Base-by-base conservation (phyloP, 2,113 vertebrate species). In the Paedocypris sp. region DNA sequence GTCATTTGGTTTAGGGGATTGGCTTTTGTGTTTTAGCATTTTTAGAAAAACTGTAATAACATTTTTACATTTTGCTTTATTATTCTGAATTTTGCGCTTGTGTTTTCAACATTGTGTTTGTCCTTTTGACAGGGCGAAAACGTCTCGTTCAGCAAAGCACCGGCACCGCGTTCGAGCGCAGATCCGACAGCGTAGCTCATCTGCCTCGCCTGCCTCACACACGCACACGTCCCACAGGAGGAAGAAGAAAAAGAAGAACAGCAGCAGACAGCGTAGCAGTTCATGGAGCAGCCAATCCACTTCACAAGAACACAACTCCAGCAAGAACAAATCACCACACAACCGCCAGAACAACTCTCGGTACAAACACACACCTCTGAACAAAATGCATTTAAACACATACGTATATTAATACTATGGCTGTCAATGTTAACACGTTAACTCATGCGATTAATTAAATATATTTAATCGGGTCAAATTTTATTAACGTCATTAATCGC, bases 231-330 rank as follows among this genome's bases (percentile, higher is more conserved):
- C 87, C 0, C n/a, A n/a, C n/a, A 83, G 81, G 25, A 84, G 85
- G 33, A 90, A 87, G 79, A 91, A 87, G 73, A 91, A 88, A 71
- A 88, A 86, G 3, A 83, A 83, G 0, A 84, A 85, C 45, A 62
- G 71, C 48, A 90, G 86, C 0, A 79, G 86, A 0, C 88, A 88
- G 66, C 85, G 86, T 68, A 88, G 88, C 73, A 91, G 87, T 72
- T 92, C 92, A 47, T 94, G 89, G 90, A 95, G 90, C 82, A 94
- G 91, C 51, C 88, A 84, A 0, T 94, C 92, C 2, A 82, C 85
- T 1, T 92, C 92, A 1, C 89, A 83, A 42, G 90, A 92, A 63
- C 83, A 84, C 39, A 73, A 69, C 13, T 62, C 75, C 66, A 81
- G 75, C 78, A 86, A 84, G 66, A 68, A 73, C 74, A 82, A 81